phyloP scores from a whole-genome alignment of 2,113 vertebrate genomes.

The Centrocercus urophasianus region DNA sequence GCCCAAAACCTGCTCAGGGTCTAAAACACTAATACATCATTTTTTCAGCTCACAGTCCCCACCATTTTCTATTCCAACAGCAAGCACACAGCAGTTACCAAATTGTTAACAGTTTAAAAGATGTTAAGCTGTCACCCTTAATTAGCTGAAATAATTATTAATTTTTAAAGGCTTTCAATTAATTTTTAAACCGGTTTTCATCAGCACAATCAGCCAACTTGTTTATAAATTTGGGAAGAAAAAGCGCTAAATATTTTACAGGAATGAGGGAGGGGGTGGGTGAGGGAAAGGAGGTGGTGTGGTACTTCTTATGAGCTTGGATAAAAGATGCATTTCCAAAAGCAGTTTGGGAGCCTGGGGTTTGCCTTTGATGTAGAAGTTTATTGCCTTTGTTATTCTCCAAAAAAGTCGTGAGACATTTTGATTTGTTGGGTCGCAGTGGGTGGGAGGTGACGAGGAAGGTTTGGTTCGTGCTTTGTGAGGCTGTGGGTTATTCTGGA shows the following conservation, averaged over 20 bases:
- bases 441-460: not conserved
- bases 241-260: slow-evolving; percentile 48
- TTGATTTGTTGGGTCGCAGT: not conserved
- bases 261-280: not conserved
- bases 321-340: not conserved
- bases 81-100: not conserved
- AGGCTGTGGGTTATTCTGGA: not conserved
- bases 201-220: not conserved
- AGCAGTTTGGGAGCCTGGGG: not conserved
- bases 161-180: slow-evolving; percentile 63
- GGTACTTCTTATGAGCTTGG: not conserved
- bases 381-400: not conserved
- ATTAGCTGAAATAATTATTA: slow-evolving; percentile 67
- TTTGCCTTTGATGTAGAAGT: not conserved
- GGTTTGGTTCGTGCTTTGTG: not conserved
- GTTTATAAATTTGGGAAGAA: not conserved
- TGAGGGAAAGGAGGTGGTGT: accelerated
- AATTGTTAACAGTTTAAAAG: not conserved
- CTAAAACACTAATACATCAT: not conserved
- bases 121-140: slow-evolving; percentile 6
- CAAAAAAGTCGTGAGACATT: not conserved
- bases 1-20: not conserved
- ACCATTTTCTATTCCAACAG: not conserved
- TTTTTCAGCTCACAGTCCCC: not conserved
- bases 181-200: slow-evolving; percentile 59